Conservation (phyloP, 2,113 vertebrate genomes). For the Elaphurus davidianus region DNA sequence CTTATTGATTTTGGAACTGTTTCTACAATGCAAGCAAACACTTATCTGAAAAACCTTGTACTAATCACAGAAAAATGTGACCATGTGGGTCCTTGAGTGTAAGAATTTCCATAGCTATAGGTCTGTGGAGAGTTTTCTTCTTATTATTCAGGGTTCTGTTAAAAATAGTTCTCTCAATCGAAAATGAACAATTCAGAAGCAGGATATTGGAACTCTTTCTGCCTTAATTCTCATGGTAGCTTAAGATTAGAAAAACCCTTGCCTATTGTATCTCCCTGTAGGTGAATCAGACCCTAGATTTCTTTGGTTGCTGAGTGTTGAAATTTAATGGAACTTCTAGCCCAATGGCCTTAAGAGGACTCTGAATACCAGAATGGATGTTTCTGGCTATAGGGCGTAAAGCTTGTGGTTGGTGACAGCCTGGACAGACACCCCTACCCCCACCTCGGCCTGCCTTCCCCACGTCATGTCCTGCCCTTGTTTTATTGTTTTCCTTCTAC, state of each 20-base stretch:
- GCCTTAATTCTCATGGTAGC: neutral
- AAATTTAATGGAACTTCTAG: neutral
- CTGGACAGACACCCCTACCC: neutral
- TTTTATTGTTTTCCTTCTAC: neutral
- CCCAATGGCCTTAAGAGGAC: neutral
- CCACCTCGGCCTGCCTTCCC: too few relatives aligned
- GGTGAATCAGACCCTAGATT: neutral
- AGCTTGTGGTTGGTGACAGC: neutral
- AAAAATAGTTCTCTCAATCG: constrained; percentile 31
- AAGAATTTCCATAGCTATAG: constrained; percentile 31
- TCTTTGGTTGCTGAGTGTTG: neutral
- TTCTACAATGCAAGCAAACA: constrained; percentile 47
- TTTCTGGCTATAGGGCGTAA: neutral
- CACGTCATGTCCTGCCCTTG: neutral
- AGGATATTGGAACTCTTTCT: neutral
- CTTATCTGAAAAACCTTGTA: constrained; percentile 36
- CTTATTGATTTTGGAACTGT: constrained; percentile 63
- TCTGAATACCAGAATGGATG: neutral
- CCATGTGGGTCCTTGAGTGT: neutral
- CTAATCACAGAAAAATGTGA: constrained; percentile 65
- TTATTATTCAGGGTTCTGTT: constrained; percentile 8
- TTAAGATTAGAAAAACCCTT: neutral
- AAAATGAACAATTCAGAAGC: neutral
- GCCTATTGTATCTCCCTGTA: neutral
- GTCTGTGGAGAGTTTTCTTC: constrained; percentile 12